Conservation (phyloP, 2,888 invertebrate species). For the Tetanocera ferruginea region DNA sequence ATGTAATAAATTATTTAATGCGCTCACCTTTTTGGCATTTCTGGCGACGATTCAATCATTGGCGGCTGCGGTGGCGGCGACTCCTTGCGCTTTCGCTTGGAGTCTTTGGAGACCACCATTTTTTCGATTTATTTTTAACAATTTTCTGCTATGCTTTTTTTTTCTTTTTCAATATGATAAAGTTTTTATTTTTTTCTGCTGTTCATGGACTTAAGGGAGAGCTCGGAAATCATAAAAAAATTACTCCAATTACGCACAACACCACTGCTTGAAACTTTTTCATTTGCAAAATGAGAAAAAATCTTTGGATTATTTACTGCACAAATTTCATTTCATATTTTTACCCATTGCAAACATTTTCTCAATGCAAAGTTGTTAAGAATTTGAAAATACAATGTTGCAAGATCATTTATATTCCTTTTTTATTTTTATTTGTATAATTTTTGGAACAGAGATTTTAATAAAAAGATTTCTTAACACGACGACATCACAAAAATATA, state of each 20-base stretch:
- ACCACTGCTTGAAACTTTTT: conserved; percentile 51
- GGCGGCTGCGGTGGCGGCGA: conserved; percentile 60
- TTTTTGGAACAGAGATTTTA: conserved; percentile 28
- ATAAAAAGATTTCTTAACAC: conserved; percentile 42
- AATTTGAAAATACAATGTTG: conserved; percentile 28
- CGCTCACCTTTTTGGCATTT: conserved; percentile 69
- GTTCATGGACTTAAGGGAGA: conserved; percentile 16
- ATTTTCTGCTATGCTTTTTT: conserved; percentile 2
- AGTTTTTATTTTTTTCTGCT: neutral
- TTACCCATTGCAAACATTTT: conserved; percentile 44
- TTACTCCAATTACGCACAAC: conserved; percentile 53
- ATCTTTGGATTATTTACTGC: conserved; percentile 40
- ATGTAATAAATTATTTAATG: no score
- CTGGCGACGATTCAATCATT: conserved; percentile 66
- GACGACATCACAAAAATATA: conserved; percentile 50
- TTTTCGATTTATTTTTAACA: conserved; percentile 38
- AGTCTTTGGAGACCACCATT: conserved; percentile 70
- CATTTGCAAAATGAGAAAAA: conserved; percentile 58
- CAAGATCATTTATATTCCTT: neutral
- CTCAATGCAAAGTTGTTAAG: conserved; percentile 13
- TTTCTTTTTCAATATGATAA: conserved; percentile 24
- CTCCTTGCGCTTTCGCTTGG: conserved; percentile 68
- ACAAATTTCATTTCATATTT: conserved; percentile 64
- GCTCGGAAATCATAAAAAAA: conserved; percentile 10
- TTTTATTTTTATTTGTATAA: conserved; percentile 28